phyloP scores from a whole-genome alignment of 2,888 invertebrate genomes.

The Pegoplata infirma region DNA sequence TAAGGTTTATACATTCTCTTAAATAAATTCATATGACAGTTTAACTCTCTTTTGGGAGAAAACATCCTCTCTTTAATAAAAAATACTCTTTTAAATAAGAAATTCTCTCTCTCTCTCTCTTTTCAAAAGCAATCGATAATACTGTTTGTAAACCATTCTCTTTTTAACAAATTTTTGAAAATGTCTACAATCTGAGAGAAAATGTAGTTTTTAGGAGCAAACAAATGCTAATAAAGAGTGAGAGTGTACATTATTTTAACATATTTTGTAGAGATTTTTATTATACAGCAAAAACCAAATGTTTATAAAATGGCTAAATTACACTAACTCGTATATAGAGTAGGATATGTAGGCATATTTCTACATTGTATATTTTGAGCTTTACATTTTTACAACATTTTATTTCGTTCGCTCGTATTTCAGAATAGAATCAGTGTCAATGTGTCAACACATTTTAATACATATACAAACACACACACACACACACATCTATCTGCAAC shows the following conservation, averaged over 20 bases:
- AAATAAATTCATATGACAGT: constrained; percentile 9
- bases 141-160: background rate
- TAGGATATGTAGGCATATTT: too few relatives aligned
- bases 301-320: background rate
- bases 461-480: too few relatives aligned
- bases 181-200: constrained; percentile 2
- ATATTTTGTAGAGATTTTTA: constrained; percentile 4
- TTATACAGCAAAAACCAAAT: background rate
- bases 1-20: background rate
- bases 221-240: background rate
- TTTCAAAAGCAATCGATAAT: constrained; percentile 10
- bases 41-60: background rate
- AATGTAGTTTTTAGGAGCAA: background rate
- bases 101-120: too few relatives aligned
- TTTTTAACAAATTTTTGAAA: background rate
- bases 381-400: too few relatives aligned
- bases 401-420: too few relatives aligned
- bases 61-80: background rate
- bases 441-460: constrained; percentile 45
- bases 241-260: background rate
- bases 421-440: constrained; percentile 43
- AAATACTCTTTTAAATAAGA: background rate
- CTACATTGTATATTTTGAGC: too few relatives aligned
- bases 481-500: too few relatives aligned
- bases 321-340: too few relatives aligned